Conservation (phyloP, 2,888 invertebrate genomes). For the Mactromeris polynyma region DNA sequence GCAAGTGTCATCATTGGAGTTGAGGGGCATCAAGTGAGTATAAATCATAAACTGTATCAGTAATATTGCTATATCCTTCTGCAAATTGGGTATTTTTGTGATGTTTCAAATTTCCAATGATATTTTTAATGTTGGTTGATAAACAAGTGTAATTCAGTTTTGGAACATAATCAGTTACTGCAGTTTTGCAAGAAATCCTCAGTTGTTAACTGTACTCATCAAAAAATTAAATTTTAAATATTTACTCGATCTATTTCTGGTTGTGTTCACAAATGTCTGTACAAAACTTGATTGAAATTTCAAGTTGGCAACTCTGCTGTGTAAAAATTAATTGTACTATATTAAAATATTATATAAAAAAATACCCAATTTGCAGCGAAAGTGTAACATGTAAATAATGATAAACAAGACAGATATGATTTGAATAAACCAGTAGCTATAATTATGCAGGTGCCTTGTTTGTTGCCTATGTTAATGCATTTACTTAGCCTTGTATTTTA, state of each 20-base stretch:
- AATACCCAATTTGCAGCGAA: neutral
- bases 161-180: too few species aligned
- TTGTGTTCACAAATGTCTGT: too few species aligned
- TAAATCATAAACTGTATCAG: neutral
- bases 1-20: slow-evolving; percentile 83
- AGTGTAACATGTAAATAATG: neutral
- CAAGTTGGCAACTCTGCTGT: too few species aligned
- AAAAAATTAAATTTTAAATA: too few species aligned
- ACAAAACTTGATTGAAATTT: too few species aligned
- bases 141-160: neutral
- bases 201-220: too few species aligned
- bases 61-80: neutral
- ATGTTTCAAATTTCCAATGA: too few species aligned
- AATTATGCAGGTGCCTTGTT: neutral
- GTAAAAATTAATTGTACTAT: too few species aligned
- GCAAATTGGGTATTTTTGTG: neutral
- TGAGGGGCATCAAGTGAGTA: slow-evolving; percentile 84
- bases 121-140: neutral
- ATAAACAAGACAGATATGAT: neutral
- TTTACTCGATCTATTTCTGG: too few species aligned
- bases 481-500: neutral
- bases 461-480: neutral
- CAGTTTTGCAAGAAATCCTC: too few species aligned
- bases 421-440: neutral
- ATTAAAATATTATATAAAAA: too few species aligned